These are phyloP conservation scores for Camponotus fellah DNA, from an alignment of 2,888 invertebrate species.

Conservation along the genomic window DNA sequence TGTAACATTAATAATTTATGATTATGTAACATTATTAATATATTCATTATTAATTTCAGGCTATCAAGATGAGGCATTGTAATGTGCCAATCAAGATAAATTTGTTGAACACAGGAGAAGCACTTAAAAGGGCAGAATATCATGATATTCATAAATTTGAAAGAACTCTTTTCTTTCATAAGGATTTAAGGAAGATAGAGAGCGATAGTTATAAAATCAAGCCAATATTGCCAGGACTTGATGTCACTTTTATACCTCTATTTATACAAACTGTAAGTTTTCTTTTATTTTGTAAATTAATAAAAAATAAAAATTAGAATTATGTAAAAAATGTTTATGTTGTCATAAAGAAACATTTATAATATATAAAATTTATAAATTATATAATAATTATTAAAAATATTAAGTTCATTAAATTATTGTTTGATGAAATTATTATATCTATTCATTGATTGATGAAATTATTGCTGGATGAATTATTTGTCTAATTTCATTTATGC, in stretches of 20 bases:
- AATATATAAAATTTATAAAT: neutral
- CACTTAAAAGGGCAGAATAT: conserved; percentile 74
- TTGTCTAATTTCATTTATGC: neutral
- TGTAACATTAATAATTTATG: neutral
- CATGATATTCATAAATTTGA: conserved; percentile 55
- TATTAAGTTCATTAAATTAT: neutral
- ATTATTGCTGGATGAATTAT: neutral
- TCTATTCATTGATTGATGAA: neutral
- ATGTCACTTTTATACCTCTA: conserved; percentile 87
- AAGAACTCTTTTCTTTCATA: conserved; percentile 13
- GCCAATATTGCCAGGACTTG: conserved; percentile 88
- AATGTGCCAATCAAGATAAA: conserved; percentile 86
- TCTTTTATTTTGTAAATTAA: conserved; percentile 86
- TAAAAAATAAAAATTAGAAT: neutral
- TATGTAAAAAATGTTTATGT: neutral
- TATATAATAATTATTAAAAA: too few species aligned
- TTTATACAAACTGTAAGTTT: conserved; percentile 88
- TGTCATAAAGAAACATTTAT: neutral
- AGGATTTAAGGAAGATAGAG: neutral
- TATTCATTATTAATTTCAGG: conserved; percentile 73
- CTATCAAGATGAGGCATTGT: conserved; percentile 89
- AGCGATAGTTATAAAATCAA: conserved; percentile 76
- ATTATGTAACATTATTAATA: neutral
- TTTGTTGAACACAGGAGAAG: conserved; percentile 83
- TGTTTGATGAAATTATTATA: neutral